These are phyloP conservation scores for Oncorhynchus clarkii DNA, from an alignment of 2,113 vertebrate genomes.

Conservation along the genomic window DNA sequence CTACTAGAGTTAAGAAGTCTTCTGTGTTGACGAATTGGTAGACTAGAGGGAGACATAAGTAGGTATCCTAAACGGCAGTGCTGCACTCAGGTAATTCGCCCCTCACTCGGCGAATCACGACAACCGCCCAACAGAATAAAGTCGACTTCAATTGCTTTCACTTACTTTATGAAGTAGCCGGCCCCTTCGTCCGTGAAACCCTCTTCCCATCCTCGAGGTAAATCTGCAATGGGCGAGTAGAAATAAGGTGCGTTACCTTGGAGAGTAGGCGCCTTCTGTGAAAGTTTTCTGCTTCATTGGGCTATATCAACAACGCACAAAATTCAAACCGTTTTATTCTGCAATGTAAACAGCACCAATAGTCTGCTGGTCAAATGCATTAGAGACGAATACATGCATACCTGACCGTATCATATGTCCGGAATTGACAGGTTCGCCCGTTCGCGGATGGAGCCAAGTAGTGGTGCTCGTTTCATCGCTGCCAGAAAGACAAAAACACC, in stretches of 20 bases:
- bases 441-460: constrained; percentile 90
- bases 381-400: constrained; percentile 50
- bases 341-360: background rate
- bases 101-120: background rate
- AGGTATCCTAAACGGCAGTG: constrained; percentile 19
- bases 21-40: background rate
- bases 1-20: background rate
- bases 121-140: background rate
- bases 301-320: background rate
- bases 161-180: constrained; percentile 95
- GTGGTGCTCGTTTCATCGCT: constrained; percentile 83
- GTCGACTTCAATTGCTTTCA: constrained; percentile 25
- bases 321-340: background rate
- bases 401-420: constrained; percentile 96
- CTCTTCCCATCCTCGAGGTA: constrained; percentile 92
- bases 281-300: constrained; percentile 30
- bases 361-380: background rate
- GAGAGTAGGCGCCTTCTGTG: background rate
- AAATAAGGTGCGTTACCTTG: background rate
- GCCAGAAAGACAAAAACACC: constrained; percentile 72
- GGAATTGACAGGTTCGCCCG: constrained; percentile 89
- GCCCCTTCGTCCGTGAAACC: constrained; percentile 88
- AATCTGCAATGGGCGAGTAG: constrained; percentile 70
- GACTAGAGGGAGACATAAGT: constrained; percentile 19
- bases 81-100: constrained; percentile 12